A percentile compares a stretch with the other conserved stretches of the same genome.
phyloP scores from a whole-genome alignment of 1,140 invertebrate genomes.

The Drosophila ogumai region DNA sequence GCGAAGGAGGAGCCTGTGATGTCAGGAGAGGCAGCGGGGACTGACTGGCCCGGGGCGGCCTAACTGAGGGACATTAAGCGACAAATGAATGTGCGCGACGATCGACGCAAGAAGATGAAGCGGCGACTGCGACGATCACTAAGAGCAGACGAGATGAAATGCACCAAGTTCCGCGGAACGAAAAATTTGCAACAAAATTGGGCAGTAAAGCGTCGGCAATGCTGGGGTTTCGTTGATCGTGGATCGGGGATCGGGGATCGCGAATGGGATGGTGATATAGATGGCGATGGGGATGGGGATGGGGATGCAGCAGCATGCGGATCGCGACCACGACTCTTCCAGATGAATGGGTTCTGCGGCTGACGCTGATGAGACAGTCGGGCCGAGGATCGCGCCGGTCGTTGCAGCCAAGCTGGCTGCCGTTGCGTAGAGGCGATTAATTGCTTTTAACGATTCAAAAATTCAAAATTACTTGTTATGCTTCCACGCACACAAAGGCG shows the following conservation, averaged over 20 bases:
- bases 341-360: slow-evolving; percentile 37
- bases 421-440: slow-evolving; percentile 81
- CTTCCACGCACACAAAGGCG: slow-evolving; percentile 55
- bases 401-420: slow-evolving; percentile 73
- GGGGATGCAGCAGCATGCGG: slow-evolving; percentile 14
- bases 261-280: slow-evolving; percentile 1
- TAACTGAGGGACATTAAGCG: slow-evolving; percentile 81
- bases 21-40: slow-evolving; percentile 5
- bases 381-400: slow-evolving; percentile 20
- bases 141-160: slow-evolving; percentile 77
- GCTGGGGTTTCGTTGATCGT: slow-evolving; percentile 26
- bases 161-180: slow-evolving; percentile 81
- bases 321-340: slow-evolving; percentile 35
- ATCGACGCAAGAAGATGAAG: slow-evolving; percentile 60
- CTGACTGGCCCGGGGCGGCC: slow-evolving; percentile 31
- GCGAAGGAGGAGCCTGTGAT: slow-evolving; percentile 7
- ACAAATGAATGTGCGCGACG: slow-evolving; percentile 80
- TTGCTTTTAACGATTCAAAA: slow-evolving; percentile 84
- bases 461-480: slow-evolving; percentile 82
- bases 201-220: slow-evolving; percentile 72
- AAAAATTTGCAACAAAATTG: slow-evolving; percentile 82
- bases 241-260: neutral
- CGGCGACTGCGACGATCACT: slow-evolving; percentile 41
- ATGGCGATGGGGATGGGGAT: slow-evolving; percentile 1
- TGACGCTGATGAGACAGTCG: slow-evolving; percentile 40